These are phyloP conservation scores for Diplodus sargus DNA, from an alignment of 2,797 vertebrate genomes.

Conservation along the genomic window DNA sequence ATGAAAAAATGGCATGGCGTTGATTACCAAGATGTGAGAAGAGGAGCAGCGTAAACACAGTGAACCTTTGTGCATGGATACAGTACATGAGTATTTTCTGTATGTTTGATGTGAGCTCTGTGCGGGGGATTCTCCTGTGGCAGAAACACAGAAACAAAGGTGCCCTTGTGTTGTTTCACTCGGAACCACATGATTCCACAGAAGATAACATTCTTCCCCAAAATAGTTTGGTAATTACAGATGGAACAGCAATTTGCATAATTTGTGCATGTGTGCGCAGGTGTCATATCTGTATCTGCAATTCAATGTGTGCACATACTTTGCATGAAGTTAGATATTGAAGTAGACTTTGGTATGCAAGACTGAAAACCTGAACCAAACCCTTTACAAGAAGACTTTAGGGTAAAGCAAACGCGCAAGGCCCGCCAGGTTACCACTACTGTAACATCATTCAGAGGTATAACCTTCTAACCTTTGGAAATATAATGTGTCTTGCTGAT, in stretches of 20 bases:
- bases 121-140: constrained; percentile 67
- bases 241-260: constrained; percentile 50
- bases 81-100: constrained; percentile 7
- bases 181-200: constrained; percentile 66
- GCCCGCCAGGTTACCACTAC: too few relatives aligned
- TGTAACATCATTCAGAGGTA: too few relatives aligned
- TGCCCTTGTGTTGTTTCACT: constrained; percentile 66
- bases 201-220: constrained; percentile 75
- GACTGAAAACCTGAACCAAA: too few relatives aligned
- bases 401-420: too few relatives aligned
- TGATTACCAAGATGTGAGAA: constrained; percentile 21
- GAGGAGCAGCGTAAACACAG: neutral
- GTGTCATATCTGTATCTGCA: constrained; percentile 17
- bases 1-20: neutral
- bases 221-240: constrained; percentile 58
- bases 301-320: neutral
- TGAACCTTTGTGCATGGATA: constrained; percentile 6
- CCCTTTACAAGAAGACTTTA: too few relatives aligned
- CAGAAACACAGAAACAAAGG: constrained; percentile 66
- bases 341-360: neutral
- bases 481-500: too few relatives aligned
- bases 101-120: constrained; percentile 39
- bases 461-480: too few relatives aligned
- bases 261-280: constrained; percentile 18
- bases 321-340: neutral